A percentile compares a stretch with the other conserved stretches of the same genome.
phyloP scores from a whole-genome alignment of 2,888 invertebrate genomes.

The Acleris cristana region DNA sequence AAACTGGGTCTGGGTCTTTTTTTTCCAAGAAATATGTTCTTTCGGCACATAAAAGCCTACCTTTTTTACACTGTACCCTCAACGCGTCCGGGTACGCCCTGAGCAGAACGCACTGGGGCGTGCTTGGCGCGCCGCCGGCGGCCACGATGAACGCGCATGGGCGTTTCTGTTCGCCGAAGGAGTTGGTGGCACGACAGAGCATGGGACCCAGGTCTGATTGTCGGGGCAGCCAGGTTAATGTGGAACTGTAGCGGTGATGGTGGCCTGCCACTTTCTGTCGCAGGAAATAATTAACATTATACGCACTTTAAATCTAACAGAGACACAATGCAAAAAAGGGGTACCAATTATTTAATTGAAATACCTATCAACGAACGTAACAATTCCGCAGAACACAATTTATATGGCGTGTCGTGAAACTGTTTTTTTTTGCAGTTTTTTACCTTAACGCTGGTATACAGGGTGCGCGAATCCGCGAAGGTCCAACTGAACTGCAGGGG shows the following conservation, averaged over 20 bases:
- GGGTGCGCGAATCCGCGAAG: constrained; percentile 61
- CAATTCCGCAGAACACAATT: too few relatives aligned
- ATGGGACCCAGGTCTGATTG: constrained; percentile 60
- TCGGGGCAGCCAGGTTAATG: constrained; percentile 62
- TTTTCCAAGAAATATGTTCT: too few relatives aligned
- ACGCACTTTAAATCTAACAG: too few relatives aligned
- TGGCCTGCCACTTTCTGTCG: constrained; percentile 60
- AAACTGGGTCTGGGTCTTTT: too few relatives aligned
- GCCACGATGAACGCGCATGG: constrained; percentile 60
- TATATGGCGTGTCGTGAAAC: too few relatives aligned
- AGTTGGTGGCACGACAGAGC: constrained; percentile 64
- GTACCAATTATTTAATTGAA: too few relatives aligned
- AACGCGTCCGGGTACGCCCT: constrained; percentile 50
- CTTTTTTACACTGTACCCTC: constrained; percentile 62
- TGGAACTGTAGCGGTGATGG: constrained; percentile 59
- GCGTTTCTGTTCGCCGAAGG: constrained; percentile 65
- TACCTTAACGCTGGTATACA: constrained; percentile 64
- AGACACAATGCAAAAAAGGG: too few relatives aligned
- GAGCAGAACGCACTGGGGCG: constrained; percentile 58
- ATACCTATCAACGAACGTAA: too few relatives aligned
- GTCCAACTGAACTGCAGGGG: constrained; percentile 71
- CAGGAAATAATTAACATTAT: too few relatives aligned
- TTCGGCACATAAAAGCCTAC: constrained; percentile 41
- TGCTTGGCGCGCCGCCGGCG: constrained; percentile 56
- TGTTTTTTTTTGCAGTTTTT: too few relatives aligned